Evolutionary conservation across 92 coral and sea anemone genomes (phyloP).

Genomic region (Meandrina meandrites): DNA sequence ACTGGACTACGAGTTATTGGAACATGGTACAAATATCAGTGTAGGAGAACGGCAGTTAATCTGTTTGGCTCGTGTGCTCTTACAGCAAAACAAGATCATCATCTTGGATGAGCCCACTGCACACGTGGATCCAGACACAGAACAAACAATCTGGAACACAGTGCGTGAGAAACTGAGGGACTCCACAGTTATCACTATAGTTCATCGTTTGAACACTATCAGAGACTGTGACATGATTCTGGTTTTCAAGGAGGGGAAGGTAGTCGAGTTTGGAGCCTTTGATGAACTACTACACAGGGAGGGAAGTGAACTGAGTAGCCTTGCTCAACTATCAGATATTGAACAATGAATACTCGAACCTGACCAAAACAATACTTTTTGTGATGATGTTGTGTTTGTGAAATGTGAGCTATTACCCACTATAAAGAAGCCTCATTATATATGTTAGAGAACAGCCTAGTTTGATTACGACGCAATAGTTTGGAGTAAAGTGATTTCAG

Average conservation of each 20-base stretch:
- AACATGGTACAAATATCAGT: slow-evolving; percentile 33
- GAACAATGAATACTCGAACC: background rate
- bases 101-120: slow-evolving; percentile 47
- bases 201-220: slow-evolving; percentile 25
- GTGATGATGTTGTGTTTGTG: too few species aligned
- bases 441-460: too few species aligned
- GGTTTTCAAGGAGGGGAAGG: slow-evolving; percentile 6
- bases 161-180: slow-evolving; percentile 28
- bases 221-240: slow-evolving; percentile 32
- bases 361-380: too few species aligned
- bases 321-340: background rate
- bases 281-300: background rate
- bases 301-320: background rate
- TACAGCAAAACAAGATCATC: slow-evolving; percentile 27
- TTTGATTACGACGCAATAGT: too few species aligned
- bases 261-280: slow-evolving; percentile 1
- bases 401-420: too few species aligned
- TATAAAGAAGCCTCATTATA: too few species aligned
- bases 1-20: slow-evolving; percentile 38
- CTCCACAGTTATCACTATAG: slow-evolving; percentile 25
- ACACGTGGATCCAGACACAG: slow-evolving; percentile 34
- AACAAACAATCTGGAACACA: slow-evolving; percentile 16
- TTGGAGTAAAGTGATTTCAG: too few species aligned
- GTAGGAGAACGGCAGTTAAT: slow-evolving; percentile 34
- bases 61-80: slow-evolving; percentile 32